These are phyloP conservation scores for Melipona bicolor DNA, from an alignment of 2,888 invertebrate species.

Conservation along the genomic window DNA sequence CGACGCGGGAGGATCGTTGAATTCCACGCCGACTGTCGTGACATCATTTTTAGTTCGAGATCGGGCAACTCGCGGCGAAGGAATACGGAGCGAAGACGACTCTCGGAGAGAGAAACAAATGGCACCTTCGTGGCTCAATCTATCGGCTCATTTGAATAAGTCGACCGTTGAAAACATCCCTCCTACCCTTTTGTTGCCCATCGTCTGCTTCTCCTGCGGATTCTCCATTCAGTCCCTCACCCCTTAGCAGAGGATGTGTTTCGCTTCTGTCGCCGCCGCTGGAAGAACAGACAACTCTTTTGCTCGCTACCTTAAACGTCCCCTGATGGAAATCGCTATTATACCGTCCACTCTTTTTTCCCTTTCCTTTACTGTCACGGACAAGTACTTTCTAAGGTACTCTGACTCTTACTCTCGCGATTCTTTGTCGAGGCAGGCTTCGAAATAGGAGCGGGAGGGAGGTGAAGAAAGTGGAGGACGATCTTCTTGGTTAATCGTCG, in stretches of 20 bases:
- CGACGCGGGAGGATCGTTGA: conserved; percentile 15
- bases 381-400: conserved; percentile 47
- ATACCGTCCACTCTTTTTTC: conserved; percentile 47
- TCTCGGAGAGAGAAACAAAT: conserved; percentile 76
- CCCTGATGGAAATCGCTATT: conserved; percentile 65
- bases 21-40: conserved; percentile 31
- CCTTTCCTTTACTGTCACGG: conserved; percentile 21
- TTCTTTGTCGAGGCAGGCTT: not conserved
- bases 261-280: conserved; percentile 37
- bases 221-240: conserved; percentile 29
- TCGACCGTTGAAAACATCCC: conserved; percentile 65
- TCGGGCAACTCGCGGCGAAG: conserved; percentile 40
- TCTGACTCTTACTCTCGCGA: conserved; percentile 37
- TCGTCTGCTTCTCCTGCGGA: conserved; percentile 36
- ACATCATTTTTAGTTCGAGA: conserved; percentile 59
- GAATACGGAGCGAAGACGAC: conserved; percentile 46
- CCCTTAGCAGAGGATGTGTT: conserved; percentile 23
- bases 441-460: not conserved
- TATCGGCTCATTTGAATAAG: conserved; percentile 80
- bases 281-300: conserved; percentile 48
- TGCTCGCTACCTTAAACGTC: conserved; percentile 61
- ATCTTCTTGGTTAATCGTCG: not conserved
- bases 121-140: conserved; percentile 77
- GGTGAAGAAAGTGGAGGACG: too few species aligned
- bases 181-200: conserved; percentile 36